Conservation (phyloP, 2,797 vertebrate genomes). For the Menidia menidia region DNA sequence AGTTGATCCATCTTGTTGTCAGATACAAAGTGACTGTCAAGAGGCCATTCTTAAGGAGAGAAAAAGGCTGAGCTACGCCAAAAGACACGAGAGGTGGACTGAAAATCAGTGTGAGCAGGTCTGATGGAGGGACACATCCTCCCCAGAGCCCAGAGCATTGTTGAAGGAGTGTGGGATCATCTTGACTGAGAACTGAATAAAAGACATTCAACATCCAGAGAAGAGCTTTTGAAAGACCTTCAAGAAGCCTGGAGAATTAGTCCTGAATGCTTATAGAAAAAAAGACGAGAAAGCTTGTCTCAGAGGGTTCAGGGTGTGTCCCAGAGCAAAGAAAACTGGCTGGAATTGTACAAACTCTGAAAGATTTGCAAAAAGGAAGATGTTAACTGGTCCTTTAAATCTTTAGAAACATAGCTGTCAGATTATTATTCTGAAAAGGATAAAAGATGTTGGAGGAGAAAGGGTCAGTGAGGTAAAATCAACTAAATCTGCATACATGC, state of each 20-base stretch:
- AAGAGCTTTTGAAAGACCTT: conserved; percentile 1
- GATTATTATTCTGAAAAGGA: conserved; percentile 2
- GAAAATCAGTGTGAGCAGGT: background rate
- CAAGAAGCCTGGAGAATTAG: background rate
- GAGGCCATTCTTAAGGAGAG: background rate
- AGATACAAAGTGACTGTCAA: too few species aligned
- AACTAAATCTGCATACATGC: background rate
- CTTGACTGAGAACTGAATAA: background rate
- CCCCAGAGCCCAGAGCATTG: background rate
- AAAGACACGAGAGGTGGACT: background rate
- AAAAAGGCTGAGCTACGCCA: background rate
- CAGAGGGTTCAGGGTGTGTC: too few species aligned
- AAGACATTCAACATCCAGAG: background rate
- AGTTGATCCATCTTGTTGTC: too few species aligned
- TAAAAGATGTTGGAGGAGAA: conserved; percentile 1
- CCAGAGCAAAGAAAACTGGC: background rate
- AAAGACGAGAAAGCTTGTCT: background rate
- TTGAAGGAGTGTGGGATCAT: too few species aligned
- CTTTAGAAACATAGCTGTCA: conserved; percentile 2
- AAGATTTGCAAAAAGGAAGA: too few species aligned
- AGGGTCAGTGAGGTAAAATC: background rate
- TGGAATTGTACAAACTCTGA: background rate
- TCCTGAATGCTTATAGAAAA: background rate
- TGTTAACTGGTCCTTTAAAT: background rate
- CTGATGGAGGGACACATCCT: background rate